Evolutionary conservation across 2,797 vertebrate genomes (phyloP).

Genomic region (Hybognathus amarus): DNA sequence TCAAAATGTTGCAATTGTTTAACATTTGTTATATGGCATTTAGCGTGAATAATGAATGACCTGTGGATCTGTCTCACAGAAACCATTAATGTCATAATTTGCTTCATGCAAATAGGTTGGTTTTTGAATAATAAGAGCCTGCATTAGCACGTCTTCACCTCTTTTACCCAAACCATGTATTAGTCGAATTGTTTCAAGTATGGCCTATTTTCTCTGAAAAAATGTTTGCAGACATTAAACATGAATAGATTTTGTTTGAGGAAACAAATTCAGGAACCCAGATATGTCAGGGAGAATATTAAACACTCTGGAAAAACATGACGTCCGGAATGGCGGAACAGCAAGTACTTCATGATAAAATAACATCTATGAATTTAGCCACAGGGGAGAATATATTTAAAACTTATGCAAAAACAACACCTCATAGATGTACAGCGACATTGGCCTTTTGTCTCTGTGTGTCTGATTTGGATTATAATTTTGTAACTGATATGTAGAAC

Average conservation of each 20-base stretch:
- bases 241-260: conserved; percentile 21
- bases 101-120: conserved; percentile 16
- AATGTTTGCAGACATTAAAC: conserved; percentile 22
- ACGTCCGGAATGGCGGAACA: conserved; percentile 18
- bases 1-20: conserved; percentile 4
- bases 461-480: not conserved
- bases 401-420: not conserved
- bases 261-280: not conserved
- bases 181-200: conserved; percentile 41
- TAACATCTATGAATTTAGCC: conserved; percentile 20
- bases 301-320: conserved; percentile 10
- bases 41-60: conserved; percentile 23
- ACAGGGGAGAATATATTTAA: conserved; percentile 35
- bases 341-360: conserved; percentile 19
- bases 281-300: conserved; percentile 27
- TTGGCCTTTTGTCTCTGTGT: not conserved
- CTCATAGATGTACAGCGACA: not conserved
- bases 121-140: not conserved
- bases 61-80: conserved; percentile 1
- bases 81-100: conserved; percentile 42
- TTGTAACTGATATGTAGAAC: not conserved
- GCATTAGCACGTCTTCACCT: conserved; percentile 15
- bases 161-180: conserved; percentile 32
- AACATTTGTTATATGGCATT: conserved; percentile 31
- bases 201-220: conserved; percentile 26